Evolutionary conservation across 2,113 vertebrate species (phyloP).

Genomic region (Progne subis): DNA sequence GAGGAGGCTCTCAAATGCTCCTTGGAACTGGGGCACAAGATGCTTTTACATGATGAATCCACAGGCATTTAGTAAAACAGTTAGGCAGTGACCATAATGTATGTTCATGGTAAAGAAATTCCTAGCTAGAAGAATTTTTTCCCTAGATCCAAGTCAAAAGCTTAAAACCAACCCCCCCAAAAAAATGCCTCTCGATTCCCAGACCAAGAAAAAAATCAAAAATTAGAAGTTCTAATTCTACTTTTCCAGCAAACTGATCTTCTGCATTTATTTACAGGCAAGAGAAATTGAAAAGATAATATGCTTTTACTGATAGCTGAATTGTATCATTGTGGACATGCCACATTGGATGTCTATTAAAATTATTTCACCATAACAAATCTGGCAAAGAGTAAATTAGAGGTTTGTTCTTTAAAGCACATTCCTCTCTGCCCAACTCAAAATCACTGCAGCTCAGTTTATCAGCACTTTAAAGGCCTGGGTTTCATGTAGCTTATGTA

Average conservation of each 20-base stretch:
- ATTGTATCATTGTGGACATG: conserved; percentile 11
- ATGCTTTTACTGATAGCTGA: conserved; percentile 18
- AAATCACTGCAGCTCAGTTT: background rate
- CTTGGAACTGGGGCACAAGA: background rate
- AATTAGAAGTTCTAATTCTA: background rate
- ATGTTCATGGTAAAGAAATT: background rate
- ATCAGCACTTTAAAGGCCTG: background rate
- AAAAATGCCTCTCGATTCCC: background rate
- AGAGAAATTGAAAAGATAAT: conserved; percentile 8
- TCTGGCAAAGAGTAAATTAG: background rate
- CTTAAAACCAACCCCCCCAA: background rate
- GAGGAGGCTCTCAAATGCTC: background rate
- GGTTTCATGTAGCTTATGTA: background rate
- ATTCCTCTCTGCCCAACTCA: background rate
- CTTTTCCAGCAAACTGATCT: background rate
- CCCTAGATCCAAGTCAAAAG: background rate
- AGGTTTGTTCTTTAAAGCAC: background rate
- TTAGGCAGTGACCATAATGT: background rate
- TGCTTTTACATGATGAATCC: background rate
- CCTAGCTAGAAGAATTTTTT: background rate
- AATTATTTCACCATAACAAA: conserved; percentile 1
- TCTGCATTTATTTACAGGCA: conserved; percentile 40
- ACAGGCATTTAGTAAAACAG: background rate
- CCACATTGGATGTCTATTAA: background rate
- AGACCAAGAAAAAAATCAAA: background rate